Conservation (phyloP, 2,797 vertebrate species). For the Acropternis orthonyx region DNA sequence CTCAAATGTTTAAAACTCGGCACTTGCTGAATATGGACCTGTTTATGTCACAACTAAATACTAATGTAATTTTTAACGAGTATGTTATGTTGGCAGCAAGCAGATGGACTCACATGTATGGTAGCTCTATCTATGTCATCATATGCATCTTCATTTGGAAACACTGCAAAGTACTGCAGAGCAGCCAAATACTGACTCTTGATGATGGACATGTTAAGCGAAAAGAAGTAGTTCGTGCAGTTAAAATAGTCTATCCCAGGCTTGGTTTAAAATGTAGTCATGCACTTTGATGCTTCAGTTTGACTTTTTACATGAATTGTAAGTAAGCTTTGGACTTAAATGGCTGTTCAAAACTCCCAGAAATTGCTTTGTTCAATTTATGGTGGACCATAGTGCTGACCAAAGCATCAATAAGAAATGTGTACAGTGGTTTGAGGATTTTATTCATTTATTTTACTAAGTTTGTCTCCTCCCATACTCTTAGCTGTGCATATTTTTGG, state of each 20-base stretch:
- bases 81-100: slow-evolving; percentile 11
- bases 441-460: background rate
- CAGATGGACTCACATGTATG: background rate
- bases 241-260: background rate
- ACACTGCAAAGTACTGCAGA: background rate
- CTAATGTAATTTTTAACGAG: background rate
- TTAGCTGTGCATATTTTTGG: background rate
- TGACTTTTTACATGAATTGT: slow-evolving; percentile 1
- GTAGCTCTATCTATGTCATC: background rate
- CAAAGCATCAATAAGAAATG: background rate
- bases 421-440: background rate
- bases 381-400: background rate
- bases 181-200: background rate
- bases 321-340: slow-evolving; percentile 1
- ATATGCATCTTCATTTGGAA: slow-evolving; percentile 19
- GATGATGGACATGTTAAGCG: background rate
- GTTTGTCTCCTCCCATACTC: background rate
- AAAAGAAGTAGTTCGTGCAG: background rate
- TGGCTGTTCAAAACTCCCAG: background rate
- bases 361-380: slow-evolving; percentile 18
- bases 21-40: background rate
- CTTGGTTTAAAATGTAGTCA: background rate
- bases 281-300: background rate
- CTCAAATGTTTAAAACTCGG: background rate
- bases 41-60: background rate